Base-by-base conservation (phyloP, 2,888 invertebrate genomes). In the Ypsolopha sequella region DNA sequence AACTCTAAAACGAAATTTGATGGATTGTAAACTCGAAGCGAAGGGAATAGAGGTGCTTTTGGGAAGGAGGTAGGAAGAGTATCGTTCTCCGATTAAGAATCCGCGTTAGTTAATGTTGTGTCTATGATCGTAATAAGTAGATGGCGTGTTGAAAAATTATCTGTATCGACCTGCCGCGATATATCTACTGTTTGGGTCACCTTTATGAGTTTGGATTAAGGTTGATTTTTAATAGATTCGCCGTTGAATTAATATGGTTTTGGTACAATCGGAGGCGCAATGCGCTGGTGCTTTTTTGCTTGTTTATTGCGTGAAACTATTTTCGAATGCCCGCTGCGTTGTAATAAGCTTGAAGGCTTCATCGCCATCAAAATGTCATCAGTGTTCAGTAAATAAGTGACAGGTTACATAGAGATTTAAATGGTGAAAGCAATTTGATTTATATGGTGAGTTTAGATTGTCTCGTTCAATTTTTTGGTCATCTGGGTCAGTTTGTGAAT, bases 141-240 rank as follows among this genome's bases (percentile, higher is more conserved):
- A 85, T 76, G 82, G 81, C 81, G 82, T 82, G 86, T 85, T 85
- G 85, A 86, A 85, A 84, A 86, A 86, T 85, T 85, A 84, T 85
- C 84, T 80, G 80, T 72, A 70, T 79, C 36, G 13, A 7, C 11
- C 13, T 36, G 13, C 13, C 13, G 36, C 13, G 2, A 13, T 47
- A 47, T 47, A 7, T 47, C 6, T 14, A 43, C 43, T 3, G 43
- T 8, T 13, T 43, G 11, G 43, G 3, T 11, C 13, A 6, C 13
- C 43, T 43, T 43, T 13, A 11, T 13, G 13, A 3, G 6, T 43
- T 13, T 43, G 14, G 3, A 43, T 9, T 43, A 43, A 43, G 13
- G 43, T 24, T 43, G 7, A 11, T 2, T 11, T 47, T 47, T 47
- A 36, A 11, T 7, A 8, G 13, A 36, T 11, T 7, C 13, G 24